Conservation (phyloP, 1,140 invertebrate genomes). For the Charaxes varanes region DNA sequence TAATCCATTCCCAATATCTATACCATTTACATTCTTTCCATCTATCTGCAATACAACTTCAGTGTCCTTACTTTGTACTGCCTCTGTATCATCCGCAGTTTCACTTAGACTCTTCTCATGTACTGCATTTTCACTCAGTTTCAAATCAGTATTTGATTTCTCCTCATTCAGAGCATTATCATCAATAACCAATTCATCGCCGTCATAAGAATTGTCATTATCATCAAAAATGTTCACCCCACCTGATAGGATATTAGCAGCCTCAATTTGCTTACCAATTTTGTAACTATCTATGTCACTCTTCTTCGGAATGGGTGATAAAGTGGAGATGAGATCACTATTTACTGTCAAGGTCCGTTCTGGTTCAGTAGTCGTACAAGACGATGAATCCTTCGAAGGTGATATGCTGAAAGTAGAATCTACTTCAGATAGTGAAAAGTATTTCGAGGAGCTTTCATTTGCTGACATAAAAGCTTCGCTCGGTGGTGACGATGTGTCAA, state of each 20-base stretch:
- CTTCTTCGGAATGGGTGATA: slow-evolving; percentile 56
- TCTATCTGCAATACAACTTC: slow-evolving; percentile 69
- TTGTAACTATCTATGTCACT: slow-evolving; percentile 52
- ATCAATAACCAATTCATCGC: slow-evolving; percentile 68
- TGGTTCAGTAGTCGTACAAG: slow-evolving; percentile 26
- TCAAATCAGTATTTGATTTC: slow-evolving; percentile 32
- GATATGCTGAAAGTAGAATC: slow-evolving; percentile 54
- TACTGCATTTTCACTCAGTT: slow-evolving; percentile 14
- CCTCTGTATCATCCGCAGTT: slow-evolving; percentile 28
- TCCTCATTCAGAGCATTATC: slow-evolving; percentile 51
- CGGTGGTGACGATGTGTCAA: slow-evolving; percentile 49
- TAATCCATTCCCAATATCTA: slow-evolving; percentile 67
- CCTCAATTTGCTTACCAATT: slow-evolving; percentile 64
- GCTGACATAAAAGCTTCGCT: slow-evolving; percentile 62
- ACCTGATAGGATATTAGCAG: slow-evolving; percentile 64
- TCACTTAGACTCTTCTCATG: slow-evolving; percentile 12
- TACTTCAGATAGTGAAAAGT: slow-evolving; percentile 64
- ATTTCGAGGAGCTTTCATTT: slow-evolving; percentile 63
- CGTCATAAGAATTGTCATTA: slow-evolving; percentile 70
- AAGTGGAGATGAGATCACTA: slow-evolving; percentile 40
- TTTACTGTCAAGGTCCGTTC: slow-evolving; percentile 27
- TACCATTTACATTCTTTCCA: slow-evolving; percentile 69
- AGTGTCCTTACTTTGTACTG: slow-evolving; percentile 46
- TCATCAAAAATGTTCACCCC: slow-evolving; percentile 71
- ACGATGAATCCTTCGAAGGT: slow-evolving; percentile 40